Evolutionary conservation across 2,797 vertebrate species (phyloP).

Genomic region (Eremophila alpestris): DNA sequence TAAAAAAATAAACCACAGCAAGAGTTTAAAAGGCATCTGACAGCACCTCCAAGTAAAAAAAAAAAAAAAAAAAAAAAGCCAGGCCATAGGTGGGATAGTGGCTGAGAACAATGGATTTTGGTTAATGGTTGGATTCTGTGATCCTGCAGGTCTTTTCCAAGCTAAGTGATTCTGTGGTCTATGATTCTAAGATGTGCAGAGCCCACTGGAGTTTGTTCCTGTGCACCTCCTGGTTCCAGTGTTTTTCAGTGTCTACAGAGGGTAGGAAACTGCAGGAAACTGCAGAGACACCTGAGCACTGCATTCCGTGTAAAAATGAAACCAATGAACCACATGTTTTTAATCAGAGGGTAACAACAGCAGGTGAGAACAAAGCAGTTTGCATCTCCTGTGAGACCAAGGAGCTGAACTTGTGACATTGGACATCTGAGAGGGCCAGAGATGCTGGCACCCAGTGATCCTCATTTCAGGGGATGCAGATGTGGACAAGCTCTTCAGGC

Average conservation of each 20-base stretch:
- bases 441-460: background rate
- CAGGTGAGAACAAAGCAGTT: background rate
- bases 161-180: background rate
- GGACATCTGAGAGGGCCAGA: background rate
- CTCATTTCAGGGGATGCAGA: background rate
- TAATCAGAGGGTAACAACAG: background rate
- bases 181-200: background rate
- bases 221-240: background rate
- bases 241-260: constrained; percentile 6
- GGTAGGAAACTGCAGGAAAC: constrained; percentile 26
- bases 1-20: background rate
- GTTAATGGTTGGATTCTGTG: background rate
- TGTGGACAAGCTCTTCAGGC: background rate
- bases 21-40: background rate
- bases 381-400: background rate
- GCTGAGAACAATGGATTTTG: background rate
- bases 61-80: background rate
- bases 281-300: background rate
- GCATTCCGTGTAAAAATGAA: constrained; percentile 28
- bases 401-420: background rate
- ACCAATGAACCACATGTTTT: constrained; percentile 7
- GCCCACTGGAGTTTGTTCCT: background rate
- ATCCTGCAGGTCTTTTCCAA: background rate
- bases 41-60: background rate
- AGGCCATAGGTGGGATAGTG: background rate